phyloP scores from a whole-genome alignment of 1,140 invertebrate genomes.

The Schlechtendalia chinensis region DNA sequence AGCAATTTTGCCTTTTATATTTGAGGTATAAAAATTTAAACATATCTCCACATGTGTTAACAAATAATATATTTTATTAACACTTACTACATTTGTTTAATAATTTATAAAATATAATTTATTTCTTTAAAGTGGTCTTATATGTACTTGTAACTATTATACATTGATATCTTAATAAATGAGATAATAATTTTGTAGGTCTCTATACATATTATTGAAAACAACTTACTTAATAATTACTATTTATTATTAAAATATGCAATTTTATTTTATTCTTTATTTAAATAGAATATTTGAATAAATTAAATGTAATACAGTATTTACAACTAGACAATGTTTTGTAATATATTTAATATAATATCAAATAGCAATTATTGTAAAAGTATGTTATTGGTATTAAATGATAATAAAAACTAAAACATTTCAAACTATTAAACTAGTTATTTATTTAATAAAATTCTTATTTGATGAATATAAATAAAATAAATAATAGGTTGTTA shows the following conservation, averaged over 20 bases:
- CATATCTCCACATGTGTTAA: conserved; percentile 40
- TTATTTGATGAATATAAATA: too few species aligned
- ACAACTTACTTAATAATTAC: background rate
- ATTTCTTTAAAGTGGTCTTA: too few species aligned
- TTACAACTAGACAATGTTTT: too few species aligned
- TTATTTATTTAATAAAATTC: too few species aligned
- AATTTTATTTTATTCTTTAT: background rate
- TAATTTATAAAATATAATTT: background rate
- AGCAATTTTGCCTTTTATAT: conserved; percentile 15
- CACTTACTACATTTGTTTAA: conserved; percentile 37
- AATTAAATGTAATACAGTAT: background rate
- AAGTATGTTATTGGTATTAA: too few species aligned
- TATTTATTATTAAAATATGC: background rate
- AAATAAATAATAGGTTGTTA: too few species aligned
- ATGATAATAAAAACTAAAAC: too few species aligned
- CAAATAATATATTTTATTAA: background rate
- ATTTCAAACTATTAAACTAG: too few species aligned
- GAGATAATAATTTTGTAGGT: background rate
- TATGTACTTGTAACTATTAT: too few species aligned
- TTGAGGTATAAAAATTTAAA: conserved; percentile 5
- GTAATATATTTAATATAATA: too few species aligned
- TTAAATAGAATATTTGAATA: background rate
- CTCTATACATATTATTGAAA: background rate
- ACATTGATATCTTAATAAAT: background rate
- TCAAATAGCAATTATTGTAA: too few species aligned